Conservation (phyloP, 2,888 invertebrate genomes). For the Ormyrus pomaceus region DNA sequence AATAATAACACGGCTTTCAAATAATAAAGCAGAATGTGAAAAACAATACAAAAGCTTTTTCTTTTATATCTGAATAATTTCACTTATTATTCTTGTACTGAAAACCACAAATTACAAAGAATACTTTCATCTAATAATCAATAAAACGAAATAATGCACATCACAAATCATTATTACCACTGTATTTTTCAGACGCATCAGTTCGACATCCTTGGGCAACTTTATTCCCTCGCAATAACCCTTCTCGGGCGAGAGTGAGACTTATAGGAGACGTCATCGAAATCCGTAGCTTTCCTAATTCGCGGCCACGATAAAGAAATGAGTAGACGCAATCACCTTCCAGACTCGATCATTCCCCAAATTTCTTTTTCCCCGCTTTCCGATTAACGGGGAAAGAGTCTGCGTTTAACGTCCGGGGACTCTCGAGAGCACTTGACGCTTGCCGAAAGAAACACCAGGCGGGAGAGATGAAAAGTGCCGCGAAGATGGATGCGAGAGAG, state of each 20-base stretch:
- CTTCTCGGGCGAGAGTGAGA: constrained; percentile 1
- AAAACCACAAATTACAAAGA: no score
- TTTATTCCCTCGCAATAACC: constrained; percentile 13
- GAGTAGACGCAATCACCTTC: not conserved
- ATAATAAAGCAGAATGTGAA: no score
- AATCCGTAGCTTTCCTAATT: not conserved
- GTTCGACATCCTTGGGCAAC: not conserved
- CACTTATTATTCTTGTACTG: no score
- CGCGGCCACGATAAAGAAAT: not conserved
- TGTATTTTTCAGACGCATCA: no score
- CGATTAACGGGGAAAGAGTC: not conserved
- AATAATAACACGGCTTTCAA: no score
- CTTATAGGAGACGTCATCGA: constrained; percentile 10
- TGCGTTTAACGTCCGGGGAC: not conserved
- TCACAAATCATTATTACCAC: no score
- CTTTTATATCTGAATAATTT: no score
- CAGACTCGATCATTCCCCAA: constrained; percentile 1
- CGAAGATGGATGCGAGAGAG: no score
- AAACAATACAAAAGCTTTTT: no score
- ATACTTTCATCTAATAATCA: no score
- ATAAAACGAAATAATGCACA: no score
- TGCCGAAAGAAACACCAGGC: not conserved
- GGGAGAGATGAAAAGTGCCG: no score
- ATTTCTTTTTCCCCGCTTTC: not conserved
- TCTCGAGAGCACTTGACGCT: constrained; percentile 11